phyloP scores from a whole-genome alignment of 2,797 vertebrate species.

The Hafferia zeledoni region DNA sequence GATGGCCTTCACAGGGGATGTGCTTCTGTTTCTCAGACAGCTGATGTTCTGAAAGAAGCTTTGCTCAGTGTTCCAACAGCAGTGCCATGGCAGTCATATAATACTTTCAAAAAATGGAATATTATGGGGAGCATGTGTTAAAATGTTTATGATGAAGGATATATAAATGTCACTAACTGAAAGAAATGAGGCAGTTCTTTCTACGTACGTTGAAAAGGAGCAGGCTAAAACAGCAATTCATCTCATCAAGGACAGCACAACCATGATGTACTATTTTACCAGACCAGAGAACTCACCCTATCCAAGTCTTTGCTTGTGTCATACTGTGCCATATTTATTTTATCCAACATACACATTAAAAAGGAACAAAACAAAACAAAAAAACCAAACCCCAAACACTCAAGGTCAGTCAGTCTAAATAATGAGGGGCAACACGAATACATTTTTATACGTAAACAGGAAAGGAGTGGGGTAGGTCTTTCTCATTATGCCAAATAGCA shows the following conservation, averaged over 20 bases:
- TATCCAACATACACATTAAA: neutral
- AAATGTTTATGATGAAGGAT: neutral
- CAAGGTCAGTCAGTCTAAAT: conserved; percentile 37
- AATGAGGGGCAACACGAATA: conserved; percentile 37
- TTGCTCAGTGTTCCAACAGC: neutral
- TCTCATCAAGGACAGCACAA: neutral
- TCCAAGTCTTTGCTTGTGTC: neutral
- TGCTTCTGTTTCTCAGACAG: neutral
- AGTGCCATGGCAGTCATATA: neutral
- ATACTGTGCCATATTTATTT: neutral
- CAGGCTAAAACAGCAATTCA: neutral
- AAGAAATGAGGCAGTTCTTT: neutral
- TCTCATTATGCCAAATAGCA: conserved; percentile 48
- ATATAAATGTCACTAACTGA: neutral
- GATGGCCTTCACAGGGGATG: neutral
- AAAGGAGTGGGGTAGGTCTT: conserved; percentile 41
- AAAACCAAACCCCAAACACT: neutral
- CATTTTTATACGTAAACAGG: conserved; percentile 34
- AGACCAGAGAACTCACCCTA: neutral
- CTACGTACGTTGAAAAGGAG: neutral
- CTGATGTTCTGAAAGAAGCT: neutral
- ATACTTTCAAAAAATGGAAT: neutral
- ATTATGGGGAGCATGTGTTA: neutral
- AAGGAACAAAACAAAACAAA: neutral
- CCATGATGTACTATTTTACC: neutral